Evolutionary conservation across 2,113 vertebrate genomes (phyloP).

Genomic region (Athene noctua): DNA sequence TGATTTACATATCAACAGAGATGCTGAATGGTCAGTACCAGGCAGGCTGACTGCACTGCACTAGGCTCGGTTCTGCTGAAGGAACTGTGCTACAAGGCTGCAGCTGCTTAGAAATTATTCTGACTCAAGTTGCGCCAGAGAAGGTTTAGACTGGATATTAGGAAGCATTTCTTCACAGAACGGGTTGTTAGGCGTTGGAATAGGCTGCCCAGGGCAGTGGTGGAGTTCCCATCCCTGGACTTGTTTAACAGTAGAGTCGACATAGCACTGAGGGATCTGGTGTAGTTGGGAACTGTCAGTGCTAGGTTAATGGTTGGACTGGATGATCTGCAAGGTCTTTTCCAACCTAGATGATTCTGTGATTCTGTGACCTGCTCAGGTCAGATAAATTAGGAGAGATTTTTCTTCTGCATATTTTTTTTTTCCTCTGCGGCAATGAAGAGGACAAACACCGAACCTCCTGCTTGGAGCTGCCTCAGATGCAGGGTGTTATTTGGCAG

Average conservation of each 20-base stretch:
- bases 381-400: neutral
- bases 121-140: neutral
- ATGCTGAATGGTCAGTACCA: neutral
- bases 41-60: neutral
- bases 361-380: neutral
- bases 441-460: neutral
- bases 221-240: no score
- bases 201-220: no score
- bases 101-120: neutral
- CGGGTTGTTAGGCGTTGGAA: no score
- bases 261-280: no score
- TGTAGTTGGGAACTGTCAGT: no score
- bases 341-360: no score
- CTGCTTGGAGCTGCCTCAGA: neutral
- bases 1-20: slow-evolving; percentile 19
- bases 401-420: neutral
- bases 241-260: no score
- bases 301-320: no score
- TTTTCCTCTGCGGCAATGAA: neutral
- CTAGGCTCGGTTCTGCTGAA: neutral
- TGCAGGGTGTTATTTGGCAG: neutral
- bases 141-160: no score
- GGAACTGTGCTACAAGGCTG: neutral
- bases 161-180: no score
- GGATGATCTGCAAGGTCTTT: no score